Evolutionary conservation across 2,888 invertebrate genomes (phyloP), one percentile per base, ranked within the genome.

Genomic region (Phengaris alcon): DNA sequence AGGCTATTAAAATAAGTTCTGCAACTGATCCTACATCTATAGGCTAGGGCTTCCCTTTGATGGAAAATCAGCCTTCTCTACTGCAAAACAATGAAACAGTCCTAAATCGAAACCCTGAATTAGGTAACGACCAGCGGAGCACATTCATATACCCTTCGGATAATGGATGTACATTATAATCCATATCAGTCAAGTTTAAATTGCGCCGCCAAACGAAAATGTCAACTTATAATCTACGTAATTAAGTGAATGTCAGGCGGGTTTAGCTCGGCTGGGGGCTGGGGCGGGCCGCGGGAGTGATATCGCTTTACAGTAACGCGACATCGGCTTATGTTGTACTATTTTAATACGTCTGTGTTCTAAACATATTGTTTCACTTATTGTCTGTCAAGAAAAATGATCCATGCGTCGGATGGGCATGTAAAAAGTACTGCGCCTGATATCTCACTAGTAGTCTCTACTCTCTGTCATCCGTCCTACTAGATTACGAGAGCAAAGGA

Each of bases 191-290:
- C 90, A 88, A 87, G 87, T 90, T 89, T 88, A 88, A 89, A 90
- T 87, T 87, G 88, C 85, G 82, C 83, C 82, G 80, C 82, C 84
- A 84, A 84, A 87, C 86, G 87, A 90, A 90, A 91, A 88, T 88
- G 93, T 92, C 93, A 92, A 88, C 86, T 90, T 90, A 88, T 92
- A 92, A 93, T 93, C 93, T 92, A 87, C 82, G 91, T 91, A 93
- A 93, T 93, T 93, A 93, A 92, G 91, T 93, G 88, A 89, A 85
- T 86, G 93, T 91, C 93, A 89, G 85, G 82, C 81, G 79, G 87
- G 87, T 85, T 84, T 90, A 86, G 85, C 81, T 78, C 77, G 79
- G 68, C 73, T 70, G 75, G 68, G 72, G 73, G 35, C 35, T 35
- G 35, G 35, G 35, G 35, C 35, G 35, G 79, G 68, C 73, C 68